Percentiles rank a stretch among this genome's conserved stretches.
These are phyloP conservation scores for Tenthredo notha DNA, from an alignment of 2,888 invertebrate genomes.

Conservation along the genomic window DNA sequence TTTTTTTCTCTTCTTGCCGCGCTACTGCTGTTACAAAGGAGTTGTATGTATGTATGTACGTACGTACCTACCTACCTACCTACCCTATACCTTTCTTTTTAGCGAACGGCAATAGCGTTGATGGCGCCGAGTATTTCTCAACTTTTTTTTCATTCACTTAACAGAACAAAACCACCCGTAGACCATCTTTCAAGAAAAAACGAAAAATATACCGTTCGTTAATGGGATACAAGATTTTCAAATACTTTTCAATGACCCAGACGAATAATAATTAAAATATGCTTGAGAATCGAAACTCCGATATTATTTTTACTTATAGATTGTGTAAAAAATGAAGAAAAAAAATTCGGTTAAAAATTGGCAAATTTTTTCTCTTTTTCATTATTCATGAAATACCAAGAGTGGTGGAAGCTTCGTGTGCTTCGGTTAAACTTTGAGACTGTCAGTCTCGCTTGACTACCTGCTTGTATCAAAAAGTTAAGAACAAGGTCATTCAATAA, in stretches of 20 bases:
- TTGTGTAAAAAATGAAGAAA: not conserved
- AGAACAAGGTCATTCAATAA: not conserved
- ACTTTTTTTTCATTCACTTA: not conserved
- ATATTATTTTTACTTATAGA: not conserved
- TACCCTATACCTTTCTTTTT: not conserved
- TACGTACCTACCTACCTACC: not conserved
- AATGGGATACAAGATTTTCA: constrained; percentile 3
- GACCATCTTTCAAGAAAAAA: not conserved
- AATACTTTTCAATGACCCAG: not conserved
- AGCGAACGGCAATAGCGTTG: not conserved
- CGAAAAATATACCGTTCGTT: not conserved
- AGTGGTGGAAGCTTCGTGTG: not conserved
- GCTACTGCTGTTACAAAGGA: not conserved
- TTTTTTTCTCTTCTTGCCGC: not conserved
- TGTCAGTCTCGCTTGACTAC: not conserved
- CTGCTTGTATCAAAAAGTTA: not conserved
- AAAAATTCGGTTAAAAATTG: not conserved
- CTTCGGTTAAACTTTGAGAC: constrained; percentile 18
- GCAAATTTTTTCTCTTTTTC: not conserved
- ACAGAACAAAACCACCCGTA: not conserved
- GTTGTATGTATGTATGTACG: not conserved
- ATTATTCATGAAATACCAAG: constrained; percentile 42
- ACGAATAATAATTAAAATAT: not conserved
- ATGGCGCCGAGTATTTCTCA: not conserved
- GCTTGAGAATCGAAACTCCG: not conserved